Evolutionary conservation across 2,888 invertebrate genomes (phyloP).

Genomic region (Noctua fimbriata): DNA sequence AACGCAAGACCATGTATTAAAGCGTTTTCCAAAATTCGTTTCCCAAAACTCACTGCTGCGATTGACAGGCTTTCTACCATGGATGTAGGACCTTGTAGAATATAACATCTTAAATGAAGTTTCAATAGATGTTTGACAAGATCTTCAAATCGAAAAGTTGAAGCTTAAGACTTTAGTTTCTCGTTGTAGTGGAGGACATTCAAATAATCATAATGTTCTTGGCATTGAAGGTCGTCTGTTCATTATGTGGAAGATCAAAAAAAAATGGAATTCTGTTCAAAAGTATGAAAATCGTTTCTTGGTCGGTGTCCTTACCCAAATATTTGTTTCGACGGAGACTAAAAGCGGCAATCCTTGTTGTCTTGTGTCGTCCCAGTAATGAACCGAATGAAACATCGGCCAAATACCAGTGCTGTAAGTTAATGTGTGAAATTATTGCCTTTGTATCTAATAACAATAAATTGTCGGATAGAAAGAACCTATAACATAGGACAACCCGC

Average conservation of each 20-base stretch:
- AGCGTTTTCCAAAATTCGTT: neutral
- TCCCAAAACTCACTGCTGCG: neutral
- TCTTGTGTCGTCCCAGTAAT: neutral
- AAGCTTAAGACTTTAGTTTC: neutral
- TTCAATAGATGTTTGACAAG: neutral
- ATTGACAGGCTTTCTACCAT: neutral
- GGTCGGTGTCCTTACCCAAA: constrained; percentile 3
- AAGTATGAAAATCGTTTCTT: constrained; percentile 14
- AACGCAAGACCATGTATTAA: neutral
- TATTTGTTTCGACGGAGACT: constrained; percentile 7
- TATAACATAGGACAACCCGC: neutral
- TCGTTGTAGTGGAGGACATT: too few species aligned
- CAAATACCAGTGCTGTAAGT: neutral
- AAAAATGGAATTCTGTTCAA: neutral
- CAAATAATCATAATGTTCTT: constrained; percentile 19
- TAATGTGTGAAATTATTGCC: neutral
- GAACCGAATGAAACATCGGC: neutral
- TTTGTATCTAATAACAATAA: neutral
- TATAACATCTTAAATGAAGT: neutral
- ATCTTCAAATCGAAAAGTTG: neutral
- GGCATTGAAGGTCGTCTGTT: constrained; percentile 1
- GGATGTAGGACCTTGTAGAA: neutral
- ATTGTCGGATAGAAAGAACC: neutral
- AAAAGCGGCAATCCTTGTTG: neutral
- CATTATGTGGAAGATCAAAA: constrained; percentile 1